These are phyloP conservation scores for Catharus ustulatus DNA, from an alignment of 2,797 vertebrate genomes.

Conservation along the genomic window DNA sequence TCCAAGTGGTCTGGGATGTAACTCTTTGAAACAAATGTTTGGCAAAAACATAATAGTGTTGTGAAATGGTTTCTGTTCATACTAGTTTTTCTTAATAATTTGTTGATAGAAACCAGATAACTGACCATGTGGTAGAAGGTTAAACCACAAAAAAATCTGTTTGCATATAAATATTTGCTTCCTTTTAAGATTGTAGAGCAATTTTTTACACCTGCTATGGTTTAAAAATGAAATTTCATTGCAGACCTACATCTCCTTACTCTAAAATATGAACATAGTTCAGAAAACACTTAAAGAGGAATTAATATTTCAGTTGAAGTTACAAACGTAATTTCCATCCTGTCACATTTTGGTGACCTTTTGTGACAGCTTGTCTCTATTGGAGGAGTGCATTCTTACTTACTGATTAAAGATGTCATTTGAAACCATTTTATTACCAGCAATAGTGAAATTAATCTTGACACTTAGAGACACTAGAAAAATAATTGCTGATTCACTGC, in stretches of 20 bases:
- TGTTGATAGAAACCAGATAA: neutral
- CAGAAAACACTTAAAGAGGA: constrained; percentile 79
- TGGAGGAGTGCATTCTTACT: constrained; percentile 83
- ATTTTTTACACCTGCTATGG: neutral
- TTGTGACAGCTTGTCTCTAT: constrained; percentile 89
- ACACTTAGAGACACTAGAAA: constrained; percentile 85
- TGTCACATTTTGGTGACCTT: constrained; percentile 89
- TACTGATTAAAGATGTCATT: constrained; percentile 91
- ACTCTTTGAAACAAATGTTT: neutral
- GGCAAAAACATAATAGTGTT: neutral
- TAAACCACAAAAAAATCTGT: neutral
- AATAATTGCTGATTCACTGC: constrained; percentile 91
- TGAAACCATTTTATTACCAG: constrained; percentile 92
- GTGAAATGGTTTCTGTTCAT: neutral
- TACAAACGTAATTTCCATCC: constrained; percentile 87
- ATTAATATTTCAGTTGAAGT: constrained; percentile 90
- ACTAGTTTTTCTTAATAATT: neutral
- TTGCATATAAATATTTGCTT: constrained; percentile 13
- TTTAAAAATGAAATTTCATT: constrained; percentile 59
- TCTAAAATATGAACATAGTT: constrained; percentile 71
- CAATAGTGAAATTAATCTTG: constrained; percentile 88
- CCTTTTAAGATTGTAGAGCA: neutral
- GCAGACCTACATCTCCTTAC: constrained; percentile 35
- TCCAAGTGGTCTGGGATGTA: neutral
- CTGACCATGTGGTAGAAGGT: neutral